Percentiles rank a stretch among this genome's conserved stretches.
phyloP scores from a whole-genome alignment of 2,113 vertebrate genomes.

The Rhizomys pruinosus region DNA sequence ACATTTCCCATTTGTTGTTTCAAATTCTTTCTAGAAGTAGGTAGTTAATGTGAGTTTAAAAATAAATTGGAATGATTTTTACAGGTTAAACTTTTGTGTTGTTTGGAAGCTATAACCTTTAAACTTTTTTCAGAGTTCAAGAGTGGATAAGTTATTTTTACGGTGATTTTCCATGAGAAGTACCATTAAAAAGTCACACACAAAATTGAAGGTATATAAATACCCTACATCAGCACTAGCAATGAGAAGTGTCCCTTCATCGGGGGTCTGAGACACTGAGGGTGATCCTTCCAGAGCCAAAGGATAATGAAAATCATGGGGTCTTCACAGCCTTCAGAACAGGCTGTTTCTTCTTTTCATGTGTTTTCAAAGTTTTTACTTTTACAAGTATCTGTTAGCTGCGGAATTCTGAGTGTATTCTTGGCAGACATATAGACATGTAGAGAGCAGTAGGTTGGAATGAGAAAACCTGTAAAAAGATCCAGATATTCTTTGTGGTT shows the following conservation, averaged over 20 bases:
- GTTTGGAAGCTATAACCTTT: conserved; percentile 32
- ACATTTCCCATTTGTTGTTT: conserved; percentile 1
- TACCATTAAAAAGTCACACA: background rate
- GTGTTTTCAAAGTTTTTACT: conserved; percentile 72
- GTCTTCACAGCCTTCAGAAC: conserved; percentile 47
- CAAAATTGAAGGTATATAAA: conserved; percentile 24
- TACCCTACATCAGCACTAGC: background rate
- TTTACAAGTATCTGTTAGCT: conserved; percentile 71
- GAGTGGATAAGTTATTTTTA: conserved; percentile 8
- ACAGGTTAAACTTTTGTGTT: conserved; percentile 20
- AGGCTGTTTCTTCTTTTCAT: conserved; percentile 64
- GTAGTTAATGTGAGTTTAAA: conserved; percentile 14
- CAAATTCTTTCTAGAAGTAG: background rate
- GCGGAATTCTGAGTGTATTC: conserved; percentile 73
- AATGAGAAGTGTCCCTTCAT: background rate
- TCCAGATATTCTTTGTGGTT: conserved; percentile 7
- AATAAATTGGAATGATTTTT: background rate
- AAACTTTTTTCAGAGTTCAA: conserved; percentile 47
- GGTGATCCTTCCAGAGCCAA: background rate
- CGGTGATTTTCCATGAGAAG: conserved; percentile 55
- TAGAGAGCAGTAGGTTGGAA: conserved; percentile 44
- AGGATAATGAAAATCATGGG: conserved; percentile 44
- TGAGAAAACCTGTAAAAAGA: conserved; percentile 26
- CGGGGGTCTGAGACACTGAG: background rate
- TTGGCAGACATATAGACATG: conserved; percentile 69